Percentiles rank a stretch among this genome's conserved stretches.
Conservation (phyloP, 2,888 invertebrate species). For the Drosophila histrio region DNA sequence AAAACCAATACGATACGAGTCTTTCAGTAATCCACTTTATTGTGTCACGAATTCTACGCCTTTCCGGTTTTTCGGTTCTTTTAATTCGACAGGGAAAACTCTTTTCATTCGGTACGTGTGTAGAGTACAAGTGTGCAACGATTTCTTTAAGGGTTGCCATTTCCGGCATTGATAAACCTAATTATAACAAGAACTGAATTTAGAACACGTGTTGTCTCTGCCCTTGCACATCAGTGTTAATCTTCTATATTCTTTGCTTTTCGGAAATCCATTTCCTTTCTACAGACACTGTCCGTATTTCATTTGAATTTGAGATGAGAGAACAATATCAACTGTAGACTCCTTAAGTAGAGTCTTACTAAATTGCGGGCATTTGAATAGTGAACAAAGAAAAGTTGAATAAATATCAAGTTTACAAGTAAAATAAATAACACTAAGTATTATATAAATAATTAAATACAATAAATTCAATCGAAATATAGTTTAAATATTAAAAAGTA, state of each 20-base stretch:
- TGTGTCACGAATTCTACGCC: constrained; percentile 44
- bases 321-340: background rate
- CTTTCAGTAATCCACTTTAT: constrained; percentile 53
- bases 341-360: background rate
- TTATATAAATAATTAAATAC: background rate
- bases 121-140: constrained; percentile 54
- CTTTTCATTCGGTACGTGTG: constrained; percentile 46
- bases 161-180: constrained; percentile 64
- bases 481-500: no score
- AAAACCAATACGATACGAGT: background rate
- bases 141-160: constrained; percentile 39
- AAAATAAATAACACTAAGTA: background rate
- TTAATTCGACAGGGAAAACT: constrained; percentile 12
- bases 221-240: background rate
- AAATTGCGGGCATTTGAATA: background rate
- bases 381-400: background rate
- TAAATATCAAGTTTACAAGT: background rate
- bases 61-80: constrained; percentile 47
- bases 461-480: no score
- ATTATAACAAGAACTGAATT: constrained; percentile 59
- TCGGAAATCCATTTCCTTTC: constrained; percentile 26
- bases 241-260: background rate
- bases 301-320: background rate
- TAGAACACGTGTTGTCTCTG: constrained; percentile 60
- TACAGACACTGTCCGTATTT: background rate